phyloP scores from a whole-genome alignment of 2,797 vertebrate genomes.

The Sylvilagus floridanus region DNA sequence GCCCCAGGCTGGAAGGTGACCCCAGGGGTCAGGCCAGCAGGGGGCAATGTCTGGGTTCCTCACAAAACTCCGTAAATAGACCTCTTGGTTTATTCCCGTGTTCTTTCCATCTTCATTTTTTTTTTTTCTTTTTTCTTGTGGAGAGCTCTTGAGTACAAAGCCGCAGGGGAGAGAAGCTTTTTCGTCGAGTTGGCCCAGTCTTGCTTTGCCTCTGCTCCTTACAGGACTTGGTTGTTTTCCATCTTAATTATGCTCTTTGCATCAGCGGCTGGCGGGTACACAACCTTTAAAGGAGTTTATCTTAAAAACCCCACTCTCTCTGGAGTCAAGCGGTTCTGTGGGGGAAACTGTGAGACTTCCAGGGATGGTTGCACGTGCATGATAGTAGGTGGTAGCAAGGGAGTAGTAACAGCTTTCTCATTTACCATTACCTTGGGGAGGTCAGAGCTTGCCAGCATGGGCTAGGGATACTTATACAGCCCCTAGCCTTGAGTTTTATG shows the following conservation, averaged over 20 bases:
- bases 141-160: constrained; percentile 75
- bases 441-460: background rate
- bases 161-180: constrained; percentile 69
- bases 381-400: background rate
- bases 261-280: constrained; percentile 72
- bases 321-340: constrained; percentile 53
- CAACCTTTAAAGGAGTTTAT: constrained; percentile 77
- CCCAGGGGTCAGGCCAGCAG: background rate
- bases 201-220: constrained; percentile 68
- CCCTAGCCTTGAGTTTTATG: background rate
- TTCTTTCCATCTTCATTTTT: constrained; percentile 50
- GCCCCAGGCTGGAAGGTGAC: constrained; percentile 15
- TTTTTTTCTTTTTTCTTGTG: constrained; percentile 48
- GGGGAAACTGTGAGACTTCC: constrained; percentile 47
- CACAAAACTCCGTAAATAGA: constrained; percentile 34
- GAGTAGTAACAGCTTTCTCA: background rate
- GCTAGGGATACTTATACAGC: background rate
- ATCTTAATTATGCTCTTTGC: constrained; percentile 78
- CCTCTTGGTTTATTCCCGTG: constrained; percentile 71
- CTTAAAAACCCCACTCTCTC: constrained; percentile 72
- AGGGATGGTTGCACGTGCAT: background rate
- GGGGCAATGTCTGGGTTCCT: background rate
- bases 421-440: background rate
- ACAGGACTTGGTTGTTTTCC: constrained; percentile 76
- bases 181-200: constrained; percentile 55